Evolutionary conservation across 2,888 invertebrate species (phyloP), one percentile per base, ranked within the genome.

Genomic region (Gortyna flavago): DNA sequence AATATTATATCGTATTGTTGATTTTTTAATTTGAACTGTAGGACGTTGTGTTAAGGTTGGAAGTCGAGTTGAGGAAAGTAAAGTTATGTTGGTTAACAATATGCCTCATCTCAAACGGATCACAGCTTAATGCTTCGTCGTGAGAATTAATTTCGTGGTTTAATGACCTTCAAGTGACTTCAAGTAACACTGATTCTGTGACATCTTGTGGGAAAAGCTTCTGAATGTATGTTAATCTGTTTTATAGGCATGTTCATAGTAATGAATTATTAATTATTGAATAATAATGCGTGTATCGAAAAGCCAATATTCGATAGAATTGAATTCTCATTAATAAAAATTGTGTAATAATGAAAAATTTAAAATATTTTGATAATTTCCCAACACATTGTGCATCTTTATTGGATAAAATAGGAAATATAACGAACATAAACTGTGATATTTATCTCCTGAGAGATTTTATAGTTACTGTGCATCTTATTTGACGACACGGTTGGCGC

Each of bases 141-240:
- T 95, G 96, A 95, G 96, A 96, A 96, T 95, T 95, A 95, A 95
- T 95, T 94, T 93, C 89, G 92, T 92, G 90, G 94, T 92, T 90
- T 93, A 94, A 94, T 93, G 94, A 95, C 94, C 94, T 94, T 94
- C 91, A 89, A 84, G 90, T 89, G 88, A 93, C 94, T 94, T 94
- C 91, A 89, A 84, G 90, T 89, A 89, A 90, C 85, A 89, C 86
- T 89, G 89, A 92, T 92, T 92, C 92, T 92, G 93, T 93, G 94
- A 93, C 93, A 94, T 91, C 89, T 91, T 92, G 93, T 93, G 93
- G 91, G 93, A 95, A 93, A 92, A 88, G 81, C 75, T 61, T 85
- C 87, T 84, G 87, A 86, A 88, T 87, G 75, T 89, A 87, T 86
- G 88, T 85, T 89, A 89, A 90, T 91, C 83, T 90, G 75, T 88